These are phyloP conservation scores for Amazona vittata DNA, from an alignment of 2,113 vertebrate species.

Conservation along the genomic window DNA sequence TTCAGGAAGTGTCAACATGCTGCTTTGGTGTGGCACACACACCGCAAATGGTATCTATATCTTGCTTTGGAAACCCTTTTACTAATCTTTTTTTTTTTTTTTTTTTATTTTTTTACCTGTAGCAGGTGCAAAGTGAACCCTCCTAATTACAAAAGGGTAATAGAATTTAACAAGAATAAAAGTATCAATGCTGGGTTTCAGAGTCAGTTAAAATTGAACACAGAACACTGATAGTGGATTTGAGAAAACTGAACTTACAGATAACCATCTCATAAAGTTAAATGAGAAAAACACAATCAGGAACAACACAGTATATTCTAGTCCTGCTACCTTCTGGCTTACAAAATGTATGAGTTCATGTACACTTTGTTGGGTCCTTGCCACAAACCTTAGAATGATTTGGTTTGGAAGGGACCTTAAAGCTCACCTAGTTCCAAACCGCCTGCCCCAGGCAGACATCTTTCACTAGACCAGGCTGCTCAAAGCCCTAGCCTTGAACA, in stretches of 20 bases:
- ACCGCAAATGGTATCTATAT: background rate
- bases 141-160: background rate
- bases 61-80: background rate
- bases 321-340: background rate
- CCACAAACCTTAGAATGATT: background rate
- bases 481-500: background rate
- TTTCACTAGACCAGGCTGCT: background rate
- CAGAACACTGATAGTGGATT: background rate
- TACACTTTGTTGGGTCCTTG: background rate
- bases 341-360: background rate
- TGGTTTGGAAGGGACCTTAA: background rate
- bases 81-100: background rate
- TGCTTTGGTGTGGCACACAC: background rate
- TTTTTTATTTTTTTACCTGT: background rate
- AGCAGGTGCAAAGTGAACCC: background rate
- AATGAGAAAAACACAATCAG: background rate
- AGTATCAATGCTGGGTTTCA: background rate
- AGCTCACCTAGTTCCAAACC: background rate
- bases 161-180: background rate
- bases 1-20: background rate
- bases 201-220: background rate
- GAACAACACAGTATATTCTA: background rate
- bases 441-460: background rate
- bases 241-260: background rate
- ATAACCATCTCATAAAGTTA: background rate